These are phyloP conservation scores for Dissostichus mawsoni DNA, from an alignment of 2,113 vertebrate species.

Conservation along the genomic window DNA sequence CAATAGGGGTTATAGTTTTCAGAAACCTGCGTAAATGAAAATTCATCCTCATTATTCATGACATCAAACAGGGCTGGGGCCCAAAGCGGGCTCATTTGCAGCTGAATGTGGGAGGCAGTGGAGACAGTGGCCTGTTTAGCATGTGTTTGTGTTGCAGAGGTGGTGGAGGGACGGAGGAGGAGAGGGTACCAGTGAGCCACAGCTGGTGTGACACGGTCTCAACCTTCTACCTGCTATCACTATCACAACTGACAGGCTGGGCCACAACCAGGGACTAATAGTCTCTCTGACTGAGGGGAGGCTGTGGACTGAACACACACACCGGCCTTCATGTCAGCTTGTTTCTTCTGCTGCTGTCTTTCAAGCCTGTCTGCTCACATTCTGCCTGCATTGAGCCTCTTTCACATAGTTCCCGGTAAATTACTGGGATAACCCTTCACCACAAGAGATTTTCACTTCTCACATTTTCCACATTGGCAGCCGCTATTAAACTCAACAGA, in stretches of 20 bases:
- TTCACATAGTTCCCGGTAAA: no score
- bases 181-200: constrained; percentile 82
- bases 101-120: constrained; percentile 84
- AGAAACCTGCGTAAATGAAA: constrained; percentile 75
- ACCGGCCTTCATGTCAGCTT: constrained; percentile 7
- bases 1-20: constrained; percentile 75
- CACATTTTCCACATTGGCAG: no score
- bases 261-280: constrained; percentile 37
- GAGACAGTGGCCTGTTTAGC: constrained; percentile 86
- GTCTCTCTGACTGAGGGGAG: constrained; percentile 30
- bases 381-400: not conserved
- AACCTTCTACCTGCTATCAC: constrained; percentile 78
- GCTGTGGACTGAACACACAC: constrained; percentile 12
- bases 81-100: constrained; percentile 87
- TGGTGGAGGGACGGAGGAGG: constrained; percentile 78
- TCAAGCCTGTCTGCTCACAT: not conserved
- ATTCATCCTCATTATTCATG: constrained; percentile 83
- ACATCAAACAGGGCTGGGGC: constrained; percentile 86
- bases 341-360: constrained; percentile 10
- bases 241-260: constrained; percentile 66
- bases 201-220: constrained; percentile 85
- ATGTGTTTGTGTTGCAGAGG: constrained; percentile 85
- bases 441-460: no score
- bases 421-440: no score
- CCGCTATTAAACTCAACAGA: no score